Percentiles rank a stretch among this genome's conserved stretches.
Evolutionary conservation across 2,113 vertebrate genomes (phyloP).

Genomic region (Macquaria ambigua): DNA sequence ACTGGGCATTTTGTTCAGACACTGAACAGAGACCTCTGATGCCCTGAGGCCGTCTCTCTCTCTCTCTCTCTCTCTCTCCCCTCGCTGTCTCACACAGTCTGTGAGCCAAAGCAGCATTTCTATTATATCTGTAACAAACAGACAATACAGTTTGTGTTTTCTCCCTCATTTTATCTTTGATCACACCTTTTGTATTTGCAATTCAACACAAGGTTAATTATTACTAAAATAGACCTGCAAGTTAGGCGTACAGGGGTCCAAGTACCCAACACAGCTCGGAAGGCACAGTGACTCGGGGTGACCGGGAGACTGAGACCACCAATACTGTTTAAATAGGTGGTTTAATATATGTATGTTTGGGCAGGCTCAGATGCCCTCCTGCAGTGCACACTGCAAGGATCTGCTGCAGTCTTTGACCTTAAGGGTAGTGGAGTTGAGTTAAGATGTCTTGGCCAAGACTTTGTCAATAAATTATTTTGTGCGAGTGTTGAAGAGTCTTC

Average conservation of each 20-base stretch:
- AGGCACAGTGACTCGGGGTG: neutral
- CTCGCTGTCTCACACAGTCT: slow-evolving; percentile 29
- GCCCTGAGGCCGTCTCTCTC: slow-evolving; percentile 58
- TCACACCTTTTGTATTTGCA: slow-evolving; percentile 2
- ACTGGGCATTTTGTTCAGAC: slow-evolving; percentile 77
- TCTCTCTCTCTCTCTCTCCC: slow-evolving; percentile 39
- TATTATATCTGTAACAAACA: slow-evolving; percentile 53
- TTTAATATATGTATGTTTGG: neutral
- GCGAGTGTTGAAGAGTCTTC: neutral
- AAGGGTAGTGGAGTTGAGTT: neutral
- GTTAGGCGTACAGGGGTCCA: neutral
- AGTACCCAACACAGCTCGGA: neutral
- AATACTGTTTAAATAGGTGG: neutral
- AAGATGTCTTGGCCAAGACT: neutral
- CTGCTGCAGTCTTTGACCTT: neutral
- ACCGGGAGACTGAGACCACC: neutral
- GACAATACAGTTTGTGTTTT: slow-evolving; percentile 22
- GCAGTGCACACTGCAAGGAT: neutral
- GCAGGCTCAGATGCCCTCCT: neutral
- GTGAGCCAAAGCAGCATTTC: slow-evolving; percentile 56
- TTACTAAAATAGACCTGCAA: neutral
- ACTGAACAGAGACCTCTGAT: slow-evolving; percentile 73
- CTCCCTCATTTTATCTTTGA: neutral
- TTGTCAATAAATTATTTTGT: too few species aligned
- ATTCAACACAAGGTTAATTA: neutral